These are phyloP conservation scores for Ceratina calcarata DNA, from an alignment of 1,140 invertebrate genomes.

Conservation along the genomic window DNA sequence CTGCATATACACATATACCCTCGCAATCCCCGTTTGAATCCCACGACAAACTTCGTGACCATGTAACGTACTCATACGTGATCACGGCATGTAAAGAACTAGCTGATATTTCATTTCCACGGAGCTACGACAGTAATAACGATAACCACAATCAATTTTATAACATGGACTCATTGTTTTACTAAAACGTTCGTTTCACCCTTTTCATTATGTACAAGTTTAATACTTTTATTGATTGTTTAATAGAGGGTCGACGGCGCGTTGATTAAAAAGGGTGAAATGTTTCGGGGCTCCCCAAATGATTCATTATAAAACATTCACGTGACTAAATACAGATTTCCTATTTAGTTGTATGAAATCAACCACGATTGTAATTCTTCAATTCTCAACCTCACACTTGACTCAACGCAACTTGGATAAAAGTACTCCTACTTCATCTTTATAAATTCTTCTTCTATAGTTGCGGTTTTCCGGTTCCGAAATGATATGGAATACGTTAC, in stretches of 20 bases:
- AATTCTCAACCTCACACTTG: no score
- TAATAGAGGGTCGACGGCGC: neutral
- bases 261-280: neutral
- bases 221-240: neutral
- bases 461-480: no score
- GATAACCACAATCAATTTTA: constrained; percentile 8
- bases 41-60: constrained; percentile 7
- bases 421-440: no score
- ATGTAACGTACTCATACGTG: constrained; percentile 16
- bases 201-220: neutral
- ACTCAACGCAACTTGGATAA: no score
- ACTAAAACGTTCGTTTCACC: neutral
- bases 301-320: no score
- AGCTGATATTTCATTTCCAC: constrained; percentile 1
- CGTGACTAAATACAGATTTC: no score
- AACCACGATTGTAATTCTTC: no score
- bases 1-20: neutral
- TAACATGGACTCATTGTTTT: no score
- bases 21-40: neutral
- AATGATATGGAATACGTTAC: no score
- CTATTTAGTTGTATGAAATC: neutral
- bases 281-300: no score
- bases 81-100: constrained; percentile 27
- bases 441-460: no score
- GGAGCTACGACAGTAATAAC: neutral